Base-by-base conservation (phyloP, 2,888 invertebrate species). In the Carcina quercana region DNA sequence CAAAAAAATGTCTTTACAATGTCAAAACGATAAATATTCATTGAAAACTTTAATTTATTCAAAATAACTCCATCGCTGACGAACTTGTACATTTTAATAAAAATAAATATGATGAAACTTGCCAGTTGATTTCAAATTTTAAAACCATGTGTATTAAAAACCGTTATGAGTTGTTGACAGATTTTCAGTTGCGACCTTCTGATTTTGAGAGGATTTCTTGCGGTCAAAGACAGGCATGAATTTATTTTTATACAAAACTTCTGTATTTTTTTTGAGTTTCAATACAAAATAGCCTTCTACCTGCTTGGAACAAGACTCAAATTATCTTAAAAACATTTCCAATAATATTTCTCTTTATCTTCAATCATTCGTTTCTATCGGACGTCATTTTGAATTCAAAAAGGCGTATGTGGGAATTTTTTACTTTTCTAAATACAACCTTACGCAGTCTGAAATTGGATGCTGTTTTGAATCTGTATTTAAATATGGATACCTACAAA, bases 141-240 rank as follows among this genome's bases (percentile, higher is more conserved):
- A 12, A 25, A 30, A 25, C 13, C 3, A 12, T 1, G 6, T n/a
- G 2, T 2, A 6, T 15, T 30, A 30, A 30, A 30, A 15, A 5
- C 13, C 17, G 25, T 5, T 7, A 2, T 30, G 11, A 25, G 8
- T 5, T 12, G 25, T 12, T 13, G 30, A 13, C 1, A 35, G 32
- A 32, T 19, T 12, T 20, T 20, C 15, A 35, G 24, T 37, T 45
- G 34, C 17, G 11, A 2, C 25, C 5, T 37, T 38, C 28, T 29
- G 7, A 11, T 13, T 15, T 25, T 22, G 5, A 28, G 8, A 8
- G 14, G 20, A 19, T 15, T 13, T 22, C 29, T 34, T 58, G 54
- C 57, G 65, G 59, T 62, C 63, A 60, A 61, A 62, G 55, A 52
- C 59, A 48, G 51, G 47, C 50, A 57, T 64, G 55, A 64, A 62